A percentile compares a stretch with the other conserved stretches of the same genome.
Conservation (phyloP, 53 echinoderm and acorn worm genomes). For the Patiria pectinifera region DNA sequence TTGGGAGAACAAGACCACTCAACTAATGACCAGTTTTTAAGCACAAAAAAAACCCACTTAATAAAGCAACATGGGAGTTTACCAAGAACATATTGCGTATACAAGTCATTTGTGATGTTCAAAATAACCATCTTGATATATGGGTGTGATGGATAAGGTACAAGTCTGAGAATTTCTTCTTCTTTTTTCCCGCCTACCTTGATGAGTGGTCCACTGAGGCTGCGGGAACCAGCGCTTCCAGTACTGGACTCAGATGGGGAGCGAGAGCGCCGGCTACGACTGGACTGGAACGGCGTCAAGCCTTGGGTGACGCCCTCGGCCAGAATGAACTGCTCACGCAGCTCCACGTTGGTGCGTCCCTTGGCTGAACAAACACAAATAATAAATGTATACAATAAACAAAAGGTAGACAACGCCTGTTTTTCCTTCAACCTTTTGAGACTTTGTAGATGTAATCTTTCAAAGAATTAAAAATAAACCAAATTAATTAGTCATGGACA, state of each 20-base stretch:
- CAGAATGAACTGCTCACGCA: slow-evolving; percentile 95
- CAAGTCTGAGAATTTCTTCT: not conserved
- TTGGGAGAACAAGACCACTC: too few species aligned
- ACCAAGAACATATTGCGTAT: too few species aligned
- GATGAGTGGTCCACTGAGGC: slow-evolving; percentile 82
- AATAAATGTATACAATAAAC: not conserved
- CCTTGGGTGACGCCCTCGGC: slow-evolving; percentile 92
- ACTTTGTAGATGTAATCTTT: not conserved
- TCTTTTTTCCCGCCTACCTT: slow-evolving; percentile 66
- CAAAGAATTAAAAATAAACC: not conserved
- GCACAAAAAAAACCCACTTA: too few species aligned
- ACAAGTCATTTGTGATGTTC: too few species aligned
- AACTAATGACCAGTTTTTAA: too few species aligned
- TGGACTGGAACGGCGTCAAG: slow-evolving; percentile 83
- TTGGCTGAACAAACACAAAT: slow-evolving; percentile 68
- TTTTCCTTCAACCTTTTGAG: too few species aligned
- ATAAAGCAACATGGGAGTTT: too few species aligned
- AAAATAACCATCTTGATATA: too few species aligned
- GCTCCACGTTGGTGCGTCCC: slow-evolving; percentile 96
- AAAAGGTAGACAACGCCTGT: too few species aligned
- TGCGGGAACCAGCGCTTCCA: slow-evolving; percentile 86
- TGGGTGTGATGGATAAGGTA: too few species aligned
- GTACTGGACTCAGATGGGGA: slow-evolving; percentile 96
- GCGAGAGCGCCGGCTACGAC: slow-evolving; percentile 71
- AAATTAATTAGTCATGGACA: not conserved